Percentiles rank a stretch among this genome's conserved stretches.
Conservation (phyloP, 2,797 vertebrate species). For the Rhabdophis nuchalis region DNA sequence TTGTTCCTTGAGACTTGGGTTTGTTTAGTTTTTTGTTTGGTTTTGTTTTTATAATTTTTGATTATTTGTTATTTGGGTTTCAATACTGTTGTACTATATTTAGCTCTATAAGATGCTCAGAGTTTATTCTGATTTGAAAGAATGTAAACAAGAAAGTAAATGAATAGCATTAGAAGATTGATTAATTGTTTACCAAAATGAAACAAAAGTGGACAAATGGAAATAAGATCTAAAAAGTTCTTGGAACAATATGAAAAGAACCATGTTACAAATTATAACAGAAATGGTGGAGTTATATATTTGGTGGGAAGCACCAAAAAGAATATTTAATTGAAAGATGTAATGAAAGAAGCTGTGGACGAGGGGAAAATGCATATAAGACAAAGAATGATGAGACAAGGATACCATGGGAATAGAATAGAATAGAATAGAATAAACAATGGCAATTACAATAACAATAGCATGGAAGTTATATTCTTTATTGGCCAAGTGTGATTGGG, state of each 20-base stretch:
- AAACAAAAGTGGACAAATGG: background rate
- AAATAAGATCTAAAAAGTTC: background rate
- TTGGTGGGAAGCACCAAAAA: background rate
- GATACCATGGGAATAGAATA: background rate
- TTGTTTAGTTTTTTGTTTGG: background rate
- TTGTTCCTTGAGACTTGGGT: background rate
- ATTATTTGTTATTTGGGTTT: background rate
- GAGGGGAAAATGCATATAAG: background rate
- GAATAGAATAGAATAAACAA: background rate
- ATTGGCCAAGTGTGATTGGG: background rate
- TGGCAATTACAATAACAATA: too few relatives aligned
- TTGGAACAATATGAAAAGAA: background rate
- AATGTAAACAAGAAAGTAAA: background rate
- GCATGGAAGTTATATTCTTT: background rate
- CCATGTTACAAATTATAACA: background rate
- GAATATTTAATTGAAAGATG: background rate
- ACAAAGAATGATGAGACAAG: background rate
- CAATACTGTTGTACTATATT: background rate
- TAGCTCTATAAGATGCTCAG: background rate
- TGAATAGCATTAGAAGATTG: background rate
- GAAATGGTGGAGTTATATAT: background rate
- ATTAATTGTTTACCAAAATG: background rate
- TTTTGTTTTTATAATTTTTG: background rate
- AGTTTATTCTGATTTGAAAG: background rate
- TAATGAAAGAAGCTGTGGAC: background rate